Evolutionary conservation across 1,140 invertebrate species (phyloP), one percentile per base, ranked within the genome.

Genomic region (Achroia grisella): DNA sequence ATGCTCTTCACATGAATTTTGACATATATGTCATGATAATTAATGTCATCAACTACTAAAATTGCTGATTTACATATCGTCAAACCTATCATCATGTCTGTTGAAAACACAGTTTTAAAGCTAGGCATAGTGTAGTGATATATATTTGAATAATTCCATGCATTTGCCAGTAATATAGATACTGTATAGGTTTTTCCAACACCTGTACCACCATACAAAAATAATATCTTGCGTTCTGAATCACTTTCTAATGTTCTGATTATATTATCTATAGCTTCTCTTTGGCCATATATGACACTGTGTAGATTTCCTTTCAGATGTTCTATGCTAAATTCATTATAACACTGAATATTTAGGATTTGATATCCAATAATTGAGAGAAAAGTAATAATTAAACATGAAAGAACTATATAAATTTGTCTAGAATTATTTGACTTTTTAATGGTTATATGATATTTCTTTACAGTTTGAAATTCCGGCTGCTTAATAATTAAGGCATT

Each of bases 141-240:
- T n/a, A 75, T 43, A 64, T 81, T 86, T 10, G 64, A 57, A 52
- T 47, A 63, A 31, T 62, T 44, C 33, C 65, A 52, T 29, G 70
- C 23, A 30, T 56, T 61, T 31, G 75, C 56, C 36, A 81, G 46
- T 31, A 82, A 44, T 30, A 80, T 28, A 39, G 77, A 74, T 5
- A 64, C 43, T 29, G 69, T 49, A 42, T 62, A 76, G 42, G 80
- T 82, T 47, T 86, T 86, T 1, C 83, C 83, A 15, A 80, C 75
- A 41, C 83, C 83, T 35, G 80, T 84, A 8, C 77, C 66, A 40
- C 83, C 83, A 66, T 71, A 76, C 11, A 84, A 60, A 39, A 81
- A 41, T 36, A 84, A 42, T 1, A 84, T 58, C 66, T 84, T 84
- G 33, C 43, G 62, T 10, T 15, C 51, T 6, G 35, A 52, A 33